Base-by-base conservation (phyloP, 2,888 invertebrate species). In the Meteorus colon region DNA sequence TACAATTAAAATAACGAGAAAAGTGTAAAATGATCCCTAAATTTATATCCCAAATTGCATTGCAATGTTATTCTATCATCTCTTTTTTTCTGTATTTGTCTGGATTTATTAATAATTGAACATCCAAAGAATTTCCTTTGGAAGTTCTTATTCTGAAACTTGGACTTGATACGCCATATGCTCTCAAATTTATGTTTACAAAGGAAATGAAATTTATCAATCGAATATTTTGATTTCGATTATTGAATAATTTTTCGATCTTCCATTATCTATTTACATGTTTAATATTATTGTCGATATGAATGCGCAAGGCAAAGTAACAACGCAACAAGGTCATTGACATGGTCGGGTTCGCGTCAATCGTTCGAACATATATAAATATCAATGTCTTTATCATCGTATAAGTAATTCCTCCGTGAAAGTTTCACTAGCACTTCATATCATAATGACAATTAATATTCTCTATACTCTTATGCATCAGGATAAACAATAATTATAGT, bases 281-380 rank as follows among this genome's bases (percentile, higher is more conserved):
- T 48, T 48, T 16, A 48, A 48, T 48, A 5, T 48, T 48, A 48
- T 48, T 48, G n/a, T n/a, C n/a, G 34, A 8, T 29, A 51, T 12
- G 41, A 60, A 75, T 63, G n/a, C 29, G 10, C 34, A 31, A 29
- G n/a, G 2, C 8, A 10, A 63, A 16, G 34, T 14, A 31, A 60
- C 24, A 29, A 60, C 68, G 41, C 37, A 66, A 75, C 77, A 79
- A 79, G 79, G 79, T 79, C 79, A 62, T 79, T 79, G 78, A 78
- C 79, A 78, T 76, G 73, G 67, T 76, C 71, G 74, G 1, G 48
- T 3, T 48, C 16, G 48, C 48, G 16, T 48, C 48, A 48, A 48
- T 4, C 48, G 48, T n/a, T 48, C 16, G n/a, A 14, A 48, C 48
- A 48, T 45, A 45, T 45, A 45, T 48, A 2, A 41, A 41, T 41